phyloP scores from a whole-genome alignment of 1,140 invertebrate genomes.

The Bacillus rossius region DNA sequence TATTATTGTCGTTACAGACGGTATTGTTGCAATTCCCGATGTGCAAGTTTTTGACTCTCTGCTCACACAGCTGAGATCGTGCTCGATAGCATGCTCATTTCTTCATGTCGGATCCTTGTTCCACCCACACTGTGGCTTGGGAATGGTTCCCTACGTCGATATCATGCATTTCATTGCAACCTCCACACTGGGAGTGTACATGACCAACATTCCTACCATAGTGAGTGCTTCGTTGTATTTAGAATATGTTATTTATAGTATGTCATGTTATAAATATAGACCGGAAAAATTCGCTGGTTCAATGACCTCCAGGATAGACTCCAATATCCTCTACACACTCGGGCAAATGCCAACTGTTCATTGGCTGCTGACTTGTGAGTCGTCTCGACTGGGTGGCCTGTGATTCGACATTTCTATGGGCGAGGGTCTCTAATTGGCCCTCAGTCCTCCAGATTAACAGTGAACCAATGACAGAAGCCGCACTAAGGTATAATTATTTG shows the following conservation, averaged over 20 bases:
- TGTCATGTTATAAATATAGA: not conserved
- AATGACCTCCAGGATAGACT: too few species aligned
- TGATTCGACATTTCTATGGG: too few species aligned
- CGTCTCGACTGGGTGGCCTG: too few species aligned
- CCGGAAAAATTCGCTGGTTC: too few species aligned
- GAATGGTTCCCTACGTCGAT: slow-evolving; percentile 68
- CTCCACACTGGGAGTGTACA: slow-evolving; percentile 72
- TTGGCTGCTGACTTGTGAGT: too few species aligned
- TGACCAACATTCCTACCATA: slow-evolving; percentile 47
- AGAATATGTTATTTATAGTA: too few species aligned
- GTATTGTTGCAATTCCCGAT: slow-evolving; percentile 72
- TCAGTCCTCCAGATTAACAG: too few species aligned
- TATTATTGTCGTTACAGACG: slow-evolving; percentile 76
- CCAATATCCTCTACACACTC: too few species aligned
- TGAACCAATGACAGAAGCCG: too few species aligned
- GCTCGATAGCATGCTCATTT: slow-evolving; percentile 74
- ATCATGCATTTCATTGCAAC: slow-evolving; percentile 72
- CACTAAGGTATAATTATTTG: too few species aligned
- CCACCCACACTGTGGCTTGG: slow-evolving; percentile 60
- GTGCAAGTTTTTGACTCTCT: slow-evolving; percentile 66
- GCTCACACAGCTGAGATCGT: slow-evolving; percentile 66
- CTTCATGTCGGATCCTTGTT: slow-evolving; percentile 65
- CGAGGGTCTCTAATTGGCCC: too few species aligned
- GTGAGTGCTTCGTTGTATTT: slow-evolving; percentile 24
- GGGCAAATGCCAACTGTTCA: too few species aligned